phyloP scores from a whole-genome alignment of 1,140 invertebrate species.

The Procambarus clarkii region DNA sequence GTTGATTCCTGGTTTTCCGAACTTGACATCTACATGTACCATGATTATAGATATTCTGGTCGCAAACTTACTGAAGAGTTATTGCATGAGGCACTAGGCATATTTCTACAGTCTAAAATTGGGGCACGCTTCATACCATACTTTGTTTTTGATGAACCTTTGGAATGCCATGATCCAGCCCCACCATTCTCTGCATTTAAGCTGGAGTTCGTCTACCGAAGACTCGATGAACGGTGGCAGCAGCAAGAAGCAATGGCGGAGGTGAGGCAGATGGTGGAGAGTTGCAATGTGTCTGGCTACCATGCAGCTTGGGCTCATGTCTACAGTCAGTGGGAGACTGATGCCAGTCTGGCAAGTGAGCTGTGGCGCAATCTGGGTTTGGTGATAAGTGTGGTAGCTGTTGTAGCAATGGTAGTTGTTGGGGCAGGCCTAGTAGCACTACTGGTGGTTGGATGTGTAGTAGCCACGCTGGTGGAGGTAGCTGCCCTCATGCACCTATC shows the following conservation, averaged over 20 bases:
- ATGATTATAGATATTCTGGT: not conserved
- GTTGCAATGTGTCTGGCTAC: constrained; percentile 78
- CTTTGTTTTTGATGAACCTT: constrained; percentile 26
- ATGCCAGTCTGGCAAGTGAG: constrained; percentile 84
- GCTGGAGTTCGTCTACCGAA: constrained; percentile 25
- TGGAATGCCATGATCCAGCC: constrained; percentile 21
- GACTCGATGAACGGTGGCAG: not conserved
- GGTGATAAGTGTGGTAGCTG: constrained; percentile 87
- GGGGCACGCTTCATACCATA: constrained; percentile 27
- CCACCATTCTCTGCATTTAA: constrained; percentile 47
- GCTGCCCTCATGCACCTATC: constrained; percentile 88
- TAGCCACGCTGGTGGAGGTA: constrained; percentile 86
- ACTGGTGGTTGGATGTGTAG: constrained; percentile 86
- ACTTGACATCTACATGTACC: not conserved
- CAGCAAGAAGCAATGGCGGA: constrained; percentile 81
- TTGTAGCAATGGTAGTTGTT: constrained; percentile 87
- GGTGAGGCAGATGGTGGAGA: constrained; percentile 79
- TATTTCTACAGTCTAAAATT: constrained; percentile 32
- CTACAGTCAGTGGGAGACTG: constrained; percentile 86
- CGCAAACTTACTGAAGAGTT: not conserved
- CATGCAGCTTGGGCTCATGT: constrained; percentile 79
- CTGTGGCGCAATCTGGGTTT: constrained; percentile 86
- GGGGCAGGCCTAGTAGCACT: constrained; percentile 86
- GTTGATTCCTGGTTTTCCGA: constrained; percentile 80
- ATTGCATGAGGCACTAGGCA: constrained; percentile 20